Evolutionary conservation across 2,113 vertebrate genomes (phyloP).

Genomic region (Cyprinus carpio): DNA sequence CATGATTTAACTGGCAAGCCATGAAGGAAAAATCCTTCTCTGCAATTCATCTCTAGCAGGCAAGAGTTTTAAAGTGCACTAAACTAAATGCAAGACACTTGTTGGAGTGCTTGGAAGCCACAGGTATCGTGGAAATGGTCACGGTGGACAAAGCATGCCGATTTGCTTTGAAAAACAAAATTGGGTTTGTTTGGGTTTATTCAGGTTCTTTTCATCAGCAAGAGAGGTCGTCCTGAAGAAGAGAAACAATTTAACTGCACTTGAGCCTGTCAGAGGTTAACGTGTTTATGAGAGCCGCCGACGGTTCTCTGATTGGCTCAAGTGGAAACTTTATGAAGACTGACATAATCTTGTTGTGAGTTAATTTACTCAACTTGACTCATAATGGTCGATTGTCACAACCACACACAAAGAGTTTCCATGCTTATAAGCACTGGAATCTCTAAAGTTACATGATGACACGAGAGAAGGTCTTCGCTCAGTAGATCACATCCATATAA

Average conservation of each 20-base stretch:
- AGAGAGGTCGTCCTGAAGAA: not conserved
- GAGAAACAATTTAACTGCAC: conserved; percentile 22
- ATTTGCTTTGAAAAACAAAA: conserved; percentile 9
- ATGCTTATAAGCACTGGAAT: conserved; percentile 11
- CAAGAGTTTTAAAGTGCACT: not conserved
- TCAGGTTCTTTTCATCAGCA: conserved; percentile 6
- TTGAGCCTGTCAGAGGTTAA: conserved; percentile 38
- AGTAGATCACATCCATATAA: not conserved
- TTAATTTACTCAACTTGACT: not conserved
- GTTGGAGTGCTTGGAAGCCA: conserved; percentile 8
- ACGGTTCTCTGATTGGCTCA: not conserved
- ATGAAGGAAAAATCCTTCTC: not conserved
- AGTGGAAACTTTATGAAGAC: conserved; percentile 39
- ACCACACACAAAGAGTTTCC: not conserved
- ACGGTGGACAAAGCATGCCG: not conserved
- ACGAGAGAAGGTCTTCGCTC: not conserved
- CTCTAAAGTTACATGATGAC: not conserved
- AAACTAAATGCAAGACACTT: not conserved
- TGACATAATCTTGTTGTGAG: conserved; percentile 32
- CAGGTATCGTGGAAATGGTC: conserved; percentile 31
- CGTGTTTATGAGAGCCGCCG: not conserved
- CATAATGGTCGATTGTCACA: not conserved
- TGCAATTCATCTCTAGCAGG: not conserved
- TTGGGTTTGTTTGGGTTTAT: conserved; percentile 15
- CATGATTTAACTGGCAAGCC: conserved; percentile 17